Evolutionary conservation across 2,113 vertebrate genomes (phyloP).

Genomic region (Dicrurus megarhynchus): DNA sequence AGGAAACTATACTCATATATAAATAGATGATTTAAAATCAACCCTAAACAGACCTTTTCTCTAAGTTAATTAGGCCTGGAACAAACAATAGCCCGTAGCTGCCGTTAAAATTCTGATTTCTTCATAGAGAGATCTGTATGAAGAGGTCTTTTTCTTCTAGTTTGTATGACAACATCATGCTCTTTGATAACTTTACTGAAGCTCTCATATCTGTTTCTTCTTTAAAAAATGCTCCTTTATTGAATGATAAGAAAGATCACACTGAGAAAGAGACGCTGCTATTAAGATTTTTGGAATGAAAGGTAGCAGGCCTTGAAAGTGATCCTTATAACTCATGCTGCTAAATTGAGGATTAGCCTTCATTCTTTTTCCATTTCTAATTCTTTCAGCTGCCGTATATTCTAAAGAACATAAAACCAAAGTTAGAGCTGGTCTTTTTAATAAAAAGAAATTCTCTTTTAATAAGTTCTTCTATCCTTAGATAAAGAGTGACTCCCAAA

Average conservation of each 20-base stretch:
- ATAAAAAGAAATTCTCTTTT: neutral
- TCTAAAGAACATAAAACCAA: neutral
- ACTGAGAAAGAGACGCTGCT: neutral
- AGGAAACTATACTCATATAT: neutral
- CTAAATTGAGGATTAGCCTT: constrained; percentile 16
- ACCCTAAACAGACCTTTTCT: neutral
- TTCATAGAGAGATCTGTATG: neutral
- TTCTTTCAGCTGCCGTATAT: neutral
- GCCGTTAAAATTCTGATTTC: neutral
- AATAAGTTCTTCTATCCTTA: neutral
- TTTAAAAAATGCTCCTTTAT: neutral
- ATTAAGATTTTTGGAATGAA: constrained; percentile 5
- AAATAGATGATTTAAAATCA: neutral
- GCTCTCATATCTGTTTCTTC: neutral
- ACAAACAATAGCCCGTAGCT: neutral
- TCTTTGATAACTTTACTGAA: neutral
- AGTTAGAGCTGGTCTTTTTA: neutral
- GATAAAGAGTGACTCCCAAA: neutral
- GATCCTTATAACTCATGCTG: constrained; percentile 9
- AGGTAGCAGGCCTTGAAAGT: neutral
- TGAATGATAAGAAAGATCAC: neutral
- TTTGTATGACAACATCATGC: neutral
- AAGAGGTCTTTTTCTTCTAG: neutral
- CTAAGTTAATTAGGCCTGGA: neutral
- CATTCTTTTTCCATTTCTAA: neutral